Evolutionary conservation across 2,888 invertebrate genomes (phyloP).

Genomic region (Sclerodermus sp.): DNA sequence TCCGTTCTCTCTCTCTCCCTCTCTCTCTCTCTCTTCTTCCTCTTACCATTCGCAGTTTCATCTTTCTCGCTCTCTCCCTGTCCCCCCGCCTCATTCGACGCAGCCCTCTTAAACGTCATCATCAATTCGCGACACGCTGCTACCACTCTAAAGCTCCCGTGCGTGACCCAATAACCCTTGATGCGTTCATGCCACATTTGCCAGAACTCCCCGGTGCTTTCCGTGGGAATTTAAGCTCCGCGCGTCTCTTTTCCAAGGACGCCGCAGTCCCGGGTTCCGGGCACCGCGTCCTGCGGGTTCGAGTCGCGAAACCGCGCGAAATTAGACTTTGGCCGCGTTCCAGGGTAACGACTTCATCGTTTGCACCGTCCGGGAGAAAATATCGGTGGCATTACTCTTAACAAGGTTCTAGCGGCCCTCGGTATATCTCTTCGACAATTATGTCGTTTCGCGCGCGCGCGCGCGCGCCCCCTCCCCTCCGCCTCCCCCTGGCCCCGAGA

Average conservation of each 20-base stretch:
- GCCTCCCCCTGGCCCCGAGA: too few species aligned
- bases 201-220: too few species aligned
- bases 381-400: conserved; percentile 35
- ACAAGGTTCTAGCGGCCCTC: conserved; percentile 24
- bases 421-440: conserved; percentile 24
- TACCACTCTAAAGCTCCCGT: conserved; percentile 19
- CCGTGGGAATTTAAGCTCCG: too few species aligned
- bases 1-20: not conserved
- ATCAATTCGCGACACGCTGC: conserved; percentile 17
- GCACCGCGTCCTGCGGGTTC: too few species aligned
- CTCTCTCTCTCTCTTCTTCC: not conserved
- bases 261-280: too few species aligned
- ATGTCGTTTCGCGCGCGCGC: conserved; percentile 22
- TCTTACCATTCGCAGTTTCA: not conserved
- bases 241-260: too few species aligned
- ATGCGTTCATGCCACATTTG: too few species aligned
- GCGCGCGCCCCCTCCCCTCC: conserved; percentile 4
- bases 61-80: not conserved
- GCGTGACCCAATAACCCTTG: conserved; percentile 14
- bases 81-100: too few species aligned
- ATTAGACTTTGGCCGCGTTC: conserved; percentile 32
- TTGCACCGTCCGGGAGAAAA: conserved; percentile 28
- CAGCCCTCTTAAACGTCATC: conserved; percentile 6
- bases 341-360: conserved; percentile 36
- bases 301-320: conserved; percentile 24